Percentiles rank a stretch among this genome's conserved stretches.
phyloP scores from a whole-genome alignment of 2,888 invertebrate genomes.

The Isotomurus palustris region DNA sequence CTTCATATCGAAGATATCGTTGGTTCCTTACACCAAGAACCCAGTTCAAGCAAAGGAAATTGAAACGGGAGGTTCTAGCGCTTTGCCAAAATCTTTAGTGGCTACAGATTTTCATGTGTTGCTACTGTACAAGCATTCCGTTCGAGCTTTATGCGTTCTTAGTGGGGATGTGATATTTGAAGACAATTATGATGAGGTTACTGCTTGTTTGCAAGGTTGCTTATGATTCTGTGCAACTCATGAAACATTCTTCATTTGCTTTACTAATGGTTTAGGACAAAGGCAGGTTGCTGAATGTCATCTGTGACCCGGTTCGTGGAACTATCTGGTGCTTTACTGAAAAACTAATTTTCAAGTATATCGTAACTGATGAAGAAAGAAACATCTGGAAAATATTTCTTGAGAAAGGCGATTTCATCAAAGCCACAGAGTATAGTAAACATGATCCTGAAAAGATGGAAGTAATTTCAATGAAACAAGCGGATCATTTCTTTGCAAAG shows the following conservation, averaged over 20 bases:
- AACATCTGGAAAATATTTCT: conserved; percentile 86
- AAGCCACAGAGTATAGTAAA: conserved; percentile 78
- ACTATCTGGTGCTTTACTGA: conserved; percentile 83
- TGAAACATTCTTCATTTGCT: conserved; percentile 4
- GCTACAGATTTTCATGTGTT: conserved; percentile 87
- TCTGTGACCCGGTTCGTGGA: conserved; percentile 70
- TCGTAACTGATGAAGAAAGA: conserved; percentile 75
- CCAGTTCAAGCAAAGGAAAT: conserved; percentile 3
- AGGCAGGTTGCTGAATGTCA: conserved; percentile 74
- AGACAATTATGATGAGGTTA: conserved; percentile 65
- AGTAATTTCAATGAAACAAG: conserved; percentile 79
- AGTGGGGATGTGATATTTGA: conserved; percentile 82
- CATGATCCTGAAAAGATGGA: conserved; percentile 77
- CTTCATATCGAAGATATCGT: conserved; percentile 33
- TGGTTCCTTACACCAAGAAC: conserved; percentile 37
- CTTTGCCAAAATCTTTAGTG: conserved; percentile 64
- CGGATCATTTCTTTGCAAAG: conserved; percentile 74
- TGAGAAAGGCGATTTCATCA: conserved; percentile 75
- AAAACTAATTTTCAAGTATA: conserved; percentile 77
- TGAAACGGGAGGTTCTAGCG: neutral
- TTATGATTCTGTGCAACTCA: no score
- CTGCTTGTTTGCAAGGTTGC: conserved; percentile 1
- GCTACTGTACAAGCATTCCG: conserved; percentile 73
- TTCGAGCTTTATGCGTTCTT: conserved; percentile 77
- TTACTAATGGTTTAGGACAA: conserved; percentile 5